Conservation (phyloP, 2,113 vertebrate species). For the Indicator maculatus region DNA sequence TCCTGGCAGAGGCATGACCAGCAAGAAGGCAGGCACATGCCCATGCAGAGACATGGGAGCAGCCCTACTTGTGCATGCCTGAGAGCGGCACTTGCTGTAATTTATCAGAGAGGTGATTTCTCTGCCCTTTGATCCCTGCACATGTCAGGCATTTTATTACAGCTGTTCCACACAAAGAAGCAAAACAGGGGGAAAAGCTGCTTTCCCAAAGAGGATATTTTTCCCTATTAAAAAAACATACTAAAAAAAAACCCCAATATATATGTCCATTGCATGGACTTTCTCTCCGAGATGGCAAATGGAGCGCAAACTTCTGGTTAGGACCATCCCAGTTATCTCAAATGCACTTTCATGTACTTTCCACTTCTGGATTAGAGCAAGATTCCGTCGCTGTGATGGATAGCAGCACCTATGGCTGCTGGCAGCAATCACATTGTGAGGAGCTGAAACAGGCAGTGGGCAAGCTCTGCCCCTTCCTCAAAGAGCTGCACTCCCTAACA, state of each 20-base stretch:
- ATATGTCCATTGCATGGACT: background rate
- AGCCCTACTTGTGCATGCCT: background rate
- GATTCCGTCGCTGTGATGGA: rapidly evolving
- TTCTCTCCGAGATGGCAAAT: background rate
- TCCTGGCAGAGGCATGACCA: background rate
- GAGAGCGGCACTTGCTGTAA: background rate
- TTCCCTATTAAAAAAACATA: background rate
- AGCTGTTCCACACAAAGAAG: rapidly evolving
- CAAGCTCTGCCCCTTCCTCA: background rate
- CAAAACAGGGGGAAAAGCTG: background rate
- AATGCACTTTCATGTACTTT: background rate
- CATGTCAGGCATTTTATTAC: background rate
- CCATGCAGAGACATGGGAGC: background rate
- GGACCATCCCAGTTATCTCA: background rate
- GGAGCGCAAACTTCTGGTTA: background rate
- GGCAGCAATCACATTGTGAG: rapidly evolving
- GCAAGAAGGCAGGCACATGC: background rate
- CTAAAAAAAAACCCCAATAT: background rate
- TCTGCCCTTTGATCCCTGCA: background rate
- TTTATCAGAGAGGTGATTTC: background rate
- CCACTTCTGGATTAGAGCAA: background rate
- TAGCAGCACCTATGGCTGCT: background rate
- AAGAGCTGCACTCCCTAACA: background rate
- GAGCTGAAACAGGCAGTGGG: background rate
- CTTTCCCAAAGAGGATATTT: background rate